These are phyloP conservation scores for Hypselothyrea guttata DNA, from an alignment of 2,888 invertebrate genomes.

Conservation along the genomic window DNA sequence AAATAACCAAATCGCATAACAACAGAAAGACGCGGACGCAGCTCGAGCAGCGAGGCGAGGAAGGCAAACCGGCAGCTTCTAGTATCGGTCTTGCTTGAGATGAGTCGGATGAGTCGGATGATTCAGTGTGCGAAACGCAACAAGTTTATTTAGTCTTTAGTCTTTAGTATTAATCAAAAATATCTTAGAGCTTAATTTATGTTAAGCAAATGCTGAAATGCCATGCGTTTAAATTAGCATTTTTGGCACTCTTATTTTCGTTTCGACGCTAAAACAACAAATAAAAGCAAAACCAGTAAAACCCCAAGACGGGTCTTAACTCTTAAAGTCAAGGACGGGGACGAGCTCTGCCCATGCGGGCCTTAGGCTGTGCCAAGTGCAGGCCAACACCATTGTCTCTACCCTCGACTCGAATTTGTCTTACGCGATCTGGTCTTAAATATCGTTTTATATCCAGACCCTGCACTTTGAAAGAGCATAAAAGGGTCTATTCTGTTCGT, in stretches of 20 bases:
- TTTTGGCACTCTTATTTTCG: slow-evolving; percentile 69
- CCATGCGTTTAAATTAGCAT: slow-evolving; percentile 50
- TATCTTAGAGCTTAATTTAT: slow-evolving; percentile 53
- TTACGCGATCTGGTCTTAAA: slow-evolving; percentile 11
- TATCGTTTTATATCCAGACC: slow-evolving; percentile 35
- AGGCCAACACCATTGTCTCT: slow-evolving; percentile 57
- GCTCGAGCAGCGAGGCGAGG: background rate
- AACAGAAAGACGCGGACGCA: slow-evolving; percentile 14
- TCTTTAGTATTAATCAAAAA: slow-evolving; percentile 42
- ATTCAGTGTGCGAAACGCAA: slow-evolving; percentile 21
- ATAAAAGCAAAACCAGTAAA: slow-evolving; percentile 41
- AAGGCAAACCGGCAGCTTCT: slow-evolving; percentile 32
- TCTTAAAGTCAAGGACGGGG: slow-evolving; percentile 69
- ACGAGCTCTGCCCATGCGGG: slow-evolving; percentile 56
- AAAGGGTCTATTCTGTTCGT: too few relatives aligned
- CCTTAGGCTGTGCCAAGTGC: slow-evolving; percentile 65
- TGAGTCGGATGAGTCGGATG: slow-evolving; percentile 54
- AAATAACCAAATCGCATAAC: slow-evolving; percentile 61
- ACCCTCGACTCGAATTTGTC: background rate
- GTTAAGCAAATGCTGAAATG: slow-evolving; percentile 56
- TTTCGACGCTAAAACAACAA: slow-evolving; percentile 7
- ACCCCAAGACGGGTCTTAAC: slow-evolving; percentile 42
- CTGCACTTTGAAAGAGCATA: too few relatives aligned
- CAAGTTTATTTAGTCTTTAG: slow-evolving; percentile 41
- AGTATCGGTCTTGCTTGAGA: slow-evolving; percentile 22